Conservation (phyloP, 2,113 vertebrate genomes). For the Toxostoma redivivum region DNA sequence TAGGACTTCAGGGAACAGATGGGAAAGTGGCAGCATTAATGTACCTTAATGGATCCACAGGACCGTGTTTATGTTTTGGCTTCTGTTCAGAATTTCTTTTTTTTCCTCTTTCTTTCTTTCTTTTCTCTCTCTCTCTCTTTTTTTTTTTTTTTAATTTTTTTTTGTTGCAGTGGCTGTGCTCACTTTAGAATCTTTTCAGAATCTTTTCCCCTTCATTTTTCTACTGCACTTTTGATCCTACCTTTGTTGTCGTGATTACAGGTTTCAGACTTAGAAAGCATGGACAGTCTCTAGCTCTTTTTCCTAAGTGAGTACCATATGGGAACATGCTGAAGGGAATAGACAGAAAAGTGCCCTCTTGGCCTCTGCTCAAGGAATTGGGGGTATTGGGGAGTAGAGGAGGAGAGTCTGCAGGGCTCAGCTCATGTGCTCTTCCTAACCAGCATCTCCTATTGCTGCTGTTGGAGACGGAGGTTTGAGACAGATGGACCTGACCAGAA, state of each 20-base stretch:
- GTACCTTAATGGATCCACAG: constrained; percentile 20
- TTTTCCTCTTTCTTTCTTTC: not conserved
- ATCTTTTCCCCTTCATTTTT: not conserved
- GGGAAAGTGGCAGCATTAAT: not conserved
- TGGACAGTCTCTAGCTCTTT: not conserved
- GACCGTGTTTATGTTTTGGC: not conserved
- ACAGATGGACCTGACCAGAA: not conserved
- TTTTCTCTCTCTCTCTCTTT: not conserved
- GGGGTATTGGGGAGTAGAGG: not conserved
- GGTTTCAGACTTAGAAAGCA: not conserved
- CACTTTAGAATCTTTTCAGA: not conserved
- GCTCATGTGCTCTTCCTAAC: not conserved
- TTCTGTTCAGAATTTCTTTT: not conserved
- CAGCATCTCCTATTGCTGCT: not conserved
- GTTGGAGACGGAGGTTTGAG: not conserved
- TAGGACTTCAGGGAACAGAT: constrained; percentile 27
- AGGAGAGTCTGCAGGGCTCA: not conserved
- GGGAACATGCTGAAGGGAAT: not conserved
- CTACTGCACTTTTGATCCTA: not conserved
- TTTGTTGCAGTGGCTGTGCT: not conserved
- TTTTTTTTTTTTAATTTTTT: not conserved
- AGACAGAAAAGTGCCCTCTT: not conserved
- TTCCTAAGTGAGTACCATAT: not conserved
- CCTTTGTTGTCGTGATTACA: not conserved
- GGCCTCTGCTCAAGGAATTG: not conserved